These are phyloP conservation scores for Sphyrna mokarran DNA, from an alignment of 2,113 vertebrate genomes.

Conservation along the genomic window DNA sequence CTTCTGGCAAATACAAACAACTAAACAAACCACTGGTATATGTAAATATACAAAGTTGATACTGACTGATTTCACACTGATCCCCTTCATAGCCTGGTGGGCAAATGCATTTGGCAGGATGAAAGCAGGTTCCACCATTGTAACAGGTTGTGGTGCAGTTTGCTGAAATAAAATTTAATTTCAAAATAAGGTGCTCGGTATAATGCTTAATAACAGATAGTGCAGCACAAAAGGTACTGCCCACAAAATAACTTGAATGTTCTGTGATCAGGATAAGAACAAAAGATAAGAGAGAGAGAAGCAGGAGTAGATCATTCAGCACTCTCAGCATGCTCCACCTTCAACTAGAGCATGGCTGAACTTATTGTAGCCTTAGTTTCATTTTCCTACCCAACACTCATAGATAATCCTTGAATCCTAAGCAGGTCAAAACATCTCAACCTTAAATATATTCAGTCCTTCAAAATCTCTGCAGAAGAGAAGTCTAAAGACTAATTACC, in stretches of 20 bases:
- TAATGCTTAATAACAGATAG: background rate
- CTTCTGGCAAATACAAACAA: background rate
- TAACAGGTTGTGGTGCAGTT: constrained; percentile 76
- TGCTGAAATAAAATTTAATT: constrained; percentile 52
- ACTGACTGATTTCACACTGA: constrained; percentile 80
- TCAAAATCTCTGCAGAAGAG: too few species aligned
- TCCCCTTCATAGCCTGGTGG: constrained; percentile 71
- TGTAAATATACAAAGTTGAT: background rate
- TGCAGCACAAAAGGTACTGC: background rate
- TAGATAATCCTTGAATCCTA: background rate
- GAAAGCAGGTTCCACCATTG: constrained; percentile 79
- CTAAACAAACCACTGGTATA: background rate
- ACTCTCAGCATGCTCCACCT: too few species aligned
- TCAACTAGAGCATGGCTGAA: background rate
- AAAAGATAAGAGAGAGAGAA: background rate
- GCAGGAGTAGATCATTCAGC: background rate
- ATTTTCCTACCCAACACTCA: background rate
- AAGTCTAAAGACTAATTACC: too few species aligned
- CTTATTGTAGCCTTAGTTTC: background rate
- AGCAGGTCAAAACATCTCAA: background rate
- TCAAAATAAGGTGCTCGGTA: background rate
- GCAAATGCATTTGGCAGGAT: constrained; percentile 79
- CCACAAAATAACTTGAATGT: background rate
- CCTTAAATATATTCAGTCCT: background rate
- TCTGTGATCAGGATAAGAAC: background rate